Percentiles rank a stretch among this genome's conserved stretches.
Evolutionary conservation across 2,888 invertebrate genomes (phyloP).

Genomic region (Phlogophora meticulosa): DNA sequence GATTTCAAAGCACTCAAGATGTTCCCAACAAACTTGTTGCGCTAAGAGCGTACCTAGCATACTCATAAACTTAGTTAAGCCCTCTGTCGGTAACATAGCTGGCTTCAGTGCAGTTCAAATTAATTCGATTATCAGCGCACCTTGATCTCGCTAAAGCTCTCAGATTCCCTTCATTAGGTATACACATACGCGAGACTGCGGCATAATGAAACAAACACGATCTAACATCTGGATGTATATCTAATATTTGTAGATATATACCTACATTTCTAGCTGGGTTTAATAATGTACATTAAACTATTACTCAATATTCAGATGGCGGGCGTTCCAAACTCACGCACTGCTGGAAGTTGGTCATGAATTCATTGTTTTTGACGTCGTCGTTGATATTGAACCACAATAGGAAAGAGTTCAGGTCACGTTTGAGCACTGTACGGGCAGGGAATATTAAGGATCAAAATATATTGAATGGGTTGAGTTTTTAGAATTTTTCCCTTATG

Average conservation of each 20-base stretch:
- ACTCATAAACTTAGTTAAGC: constrained; percentile 90
- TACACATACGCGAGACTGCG: constrained; percentile 70
- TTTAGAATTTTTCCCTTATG: constrained; percentile 82
- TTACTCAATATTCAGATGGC: constrained; percentile 82
- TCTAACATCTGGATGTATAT: constrained; percentile 63
- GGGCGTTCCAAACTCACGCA: constrained; percentile 79
- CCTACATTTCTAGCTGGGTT: constrained; percentile 53
- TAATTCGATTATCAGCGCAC: constrained; percentile 90
- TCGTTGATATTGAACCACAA: constrained; percentile 88
- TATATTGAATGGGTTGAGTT: constrained; percentile 83
- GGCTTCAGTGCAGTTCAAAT: constrained; percentile 86
- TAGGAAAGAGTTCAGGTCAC: constrained; percentile 89
- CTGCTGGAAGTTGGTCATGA: constrained; percentile 86
- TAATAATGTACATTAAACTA: constrained; percentile 71
- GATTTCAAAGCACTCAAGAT: constrained; percentile 89
- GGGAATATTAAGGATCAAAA: constrained; percentile 84
- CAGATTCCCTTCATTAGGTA: constrained; percentile 83
- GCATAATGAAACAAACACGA: constrained; percentile 76
- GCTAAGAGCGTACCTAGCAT: constrained; percentile 86
- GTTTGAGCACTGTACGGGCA: constrained; percentile 80
- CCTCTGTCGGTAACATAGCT: constrained; percentile 85
- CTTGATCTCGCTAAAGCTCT: constrained; percentile 85
- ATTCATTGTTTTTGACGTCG: constrained; percentile 88
- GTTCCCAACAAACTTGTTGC: constrained; percentile 89
- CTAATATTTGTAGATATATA: constrained; percentile 57